Evolutionary conservation across 2,797 vertebrate genomes (phyloP).

Genomic region (Neostethus bicornis): DNA sequence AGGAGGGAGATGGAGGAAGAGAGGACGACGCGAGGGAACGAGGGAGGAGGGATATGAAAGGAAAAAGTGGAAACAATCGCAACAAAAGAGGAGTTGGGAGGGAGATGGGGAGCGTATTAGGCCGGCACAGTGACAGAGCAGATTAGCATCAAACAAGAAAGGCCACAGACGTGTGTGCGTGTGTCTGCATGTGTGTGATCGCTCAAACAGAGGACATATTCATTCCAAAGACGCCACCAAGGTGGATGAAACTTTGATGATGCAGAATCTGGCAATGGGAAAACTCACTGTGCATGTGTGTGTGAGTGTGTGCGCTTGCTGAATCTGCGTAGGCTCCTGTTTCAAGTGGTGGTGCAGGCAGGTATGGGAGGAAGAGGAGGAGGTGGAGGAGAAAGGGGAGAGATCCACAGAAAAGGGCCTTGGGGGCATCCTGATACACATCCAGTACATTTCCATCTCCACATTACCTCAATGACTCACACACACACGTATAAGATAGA

Average conservation of each 20-base stretch:
- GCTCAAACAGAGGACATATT: conserved; percentile 83
- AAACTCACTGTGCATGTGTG: conserved; percentile 54
- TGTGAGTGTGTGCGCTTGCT: conserved; percentile 70
- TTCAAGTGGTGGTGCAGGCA: conserved; percentile 82
- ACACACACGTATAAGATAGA: conserved; percentile 38
- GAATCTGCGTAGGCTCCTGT: conserved; percentile 85
- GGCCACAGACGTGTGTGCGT: conserved; percentile 72
- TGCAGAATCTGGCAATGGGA: conserved; percentile 86
- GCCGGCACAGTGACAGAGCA: conserved; percentile 82
- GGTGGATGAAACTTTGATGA: conserved; percentile 86
- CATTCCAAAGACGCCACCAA: conserved; percentile 82
- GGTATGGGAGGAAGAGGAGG: conserved; percentile 75
- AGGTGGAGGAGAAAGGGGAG: conserved; percentile 74
- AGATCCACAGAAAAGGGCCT: conserved; percentile 75
- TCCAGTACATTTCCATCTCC: conserved; percentile 74
- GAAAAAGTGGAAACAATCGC: conserved; percentile 73
- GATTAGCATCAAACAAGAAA: conserved; percentile 86
- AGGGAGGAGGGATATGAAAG: conserved; percentile 73
- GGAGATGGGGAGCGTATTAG: conserved; percentile 75
- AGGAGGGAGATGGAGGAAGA: conserved; percentile 72
- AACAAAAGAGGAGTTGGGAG: conserved; percentile 82
- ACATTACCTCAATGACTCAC: conserved; percentile 75
- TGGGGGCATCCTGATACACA: conserved; percentile 75
- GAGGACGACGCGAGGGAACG: conserved; percentile 73
- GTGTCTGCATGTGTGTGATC: conserved; percentile 57